These are phyloP conservation scores for Mormyrus hasselquistii DNA, from an alignment of 2,797 vertebrate species.

Conservation along the genomic window DNA sequence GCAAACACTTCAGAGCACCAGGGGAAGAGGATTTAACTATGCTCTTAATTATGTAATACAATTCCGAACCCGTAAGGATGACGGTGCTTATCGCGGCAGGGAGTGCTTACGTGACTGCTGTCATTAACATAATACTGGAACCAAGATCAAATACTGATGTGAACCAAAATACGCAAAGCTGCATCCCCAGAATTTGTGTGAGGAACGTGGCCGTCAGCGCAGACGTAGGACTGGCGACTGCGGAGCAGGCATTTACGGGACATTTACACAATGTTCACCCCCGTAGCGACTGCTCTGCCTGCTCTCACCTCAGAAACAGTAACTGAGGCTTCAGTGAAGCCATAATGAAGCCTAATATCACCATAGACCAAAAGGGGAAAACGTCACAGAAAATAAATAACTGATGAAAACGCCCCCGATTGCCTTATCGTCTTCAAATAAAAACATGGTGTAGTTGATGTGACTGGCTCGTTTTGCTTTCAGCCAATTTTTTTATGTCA, in stretches of 20 bases:
- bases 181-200: neutral
- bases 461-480: too few species aligned
- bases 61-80: neutral
- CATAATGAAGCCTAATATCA: neutral
- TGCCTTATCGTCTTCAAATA: neutral
- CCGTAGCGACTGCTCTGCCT: neutral
- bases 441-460: neutral
- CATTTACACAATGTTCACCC: neutral
- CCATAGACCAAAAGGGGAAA: neutral
- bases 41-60: conserved; percentile 8
- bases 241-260: neutral
- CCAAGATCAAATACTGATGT: neutral
- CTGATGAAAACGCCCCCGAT: neutral
- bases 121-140: neutral
- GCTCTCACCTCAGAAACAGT: neutral
- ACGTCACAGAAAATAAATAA: neutral
- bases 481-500: neutral
- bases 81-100: neutral
- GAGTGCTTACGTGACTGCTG: neutral
- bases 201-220: neutral
- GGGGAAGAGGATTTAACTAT: conserved; percentile 2
- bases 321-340: neutral
- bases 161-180: neutral
- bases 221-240: neutral
- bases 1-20: neutral